phyloP scores from a whole-genome alignment of 35 echinoderm and acorn worm species.

The Lytechinus variegatus region DNA sequence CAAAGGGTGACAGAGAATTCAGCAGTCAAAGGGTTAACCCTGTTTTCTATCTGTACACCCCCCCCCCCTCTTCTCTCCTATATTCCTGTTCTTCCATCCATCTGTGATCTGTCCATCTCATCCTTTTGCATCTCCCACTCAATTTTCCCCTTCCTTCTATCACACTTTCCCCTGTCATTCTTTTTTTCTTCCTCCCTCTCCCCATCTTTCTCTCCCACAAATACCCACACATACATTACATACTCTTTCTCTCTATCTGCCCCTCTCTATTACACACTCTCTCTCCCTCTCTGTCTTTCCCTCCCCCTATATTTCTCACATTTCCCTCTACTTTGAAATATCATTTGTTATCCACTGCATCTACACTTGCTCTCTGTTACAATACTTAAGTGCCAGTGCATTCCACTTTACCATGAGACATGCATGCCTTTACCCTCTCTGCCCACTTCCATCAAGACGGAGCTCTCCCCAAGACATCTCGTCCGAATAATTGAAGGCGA shows the following conservation, averaged over 20 bases:
- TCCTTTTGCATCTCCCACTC: not conserved
- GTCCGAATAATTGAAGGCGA: not conserved
- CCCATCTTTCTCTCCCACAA: not conserved
- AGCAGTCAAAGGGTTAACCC: too few relatives aligned
- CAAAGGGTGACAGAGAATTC: too few relatives aligned
- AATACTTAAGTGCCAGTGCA: not conserved
- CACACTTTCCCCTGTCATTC: not conserved
- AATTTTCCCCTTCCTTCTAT: not conserved
- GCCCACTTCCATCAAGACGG: not conserved
- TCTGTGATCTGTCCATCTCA: not conserved
- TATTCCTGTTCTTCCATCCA: not conserved
- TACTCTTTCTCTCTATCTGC: not conserved
- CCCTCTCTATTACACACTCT: not conserved
- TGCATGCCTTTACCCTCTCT: not conserved
- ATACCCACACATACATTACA: not conserved
- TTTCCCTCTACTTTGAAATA: not conserved
- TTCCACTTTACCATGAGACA: not conserved
- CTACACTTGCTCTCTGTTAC: not conserved
- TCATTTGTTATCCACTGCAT: not conserved
- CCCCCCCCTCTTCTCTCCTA: not conserved
- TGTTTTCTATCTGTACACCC: not conserved
- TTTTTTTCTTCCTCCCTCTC: not conserved
- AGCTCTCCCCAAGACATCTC: not conserved
- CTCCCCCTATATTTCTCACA: not conserved
- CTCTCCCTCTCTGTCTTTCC: not conserved